These are phyloP conservation scores for Zoroaster sp. DNA, from an alignment of 53 echinoderm and acorn worm species.

Conservation along the genomic window DNA sequence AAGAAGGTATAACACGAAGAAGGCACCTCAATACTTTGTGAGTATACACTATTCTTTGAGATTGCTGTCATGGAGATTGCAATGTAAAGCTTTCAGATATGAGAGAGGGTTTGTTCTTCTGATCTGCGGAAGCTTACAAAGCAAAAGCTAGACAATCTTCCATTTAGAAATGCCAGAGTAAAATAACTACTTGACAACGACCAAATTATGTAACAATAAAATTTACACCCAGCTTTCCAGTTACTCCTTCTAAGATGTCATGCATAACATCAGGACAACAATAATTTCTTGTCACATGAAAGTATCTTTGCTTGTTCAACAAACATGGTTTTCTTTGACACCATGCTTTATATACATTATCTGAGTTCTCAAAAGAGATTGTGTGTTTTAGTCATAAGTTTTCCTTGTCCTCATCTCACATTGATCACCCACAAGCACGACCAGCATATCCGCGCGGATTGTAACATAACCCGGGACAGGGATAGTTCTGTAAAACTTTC, in stretches of 20 bases:
- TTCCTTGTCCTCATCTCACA: slow-evolving; percentile 14
- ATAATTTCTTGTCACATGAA: slow-evolving; percentile 44
- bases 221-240: slow-evolving; percentile 19
- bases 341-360: slow-evolving; percentile 32
- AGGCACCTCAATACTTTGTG: slow-evolving; percentile 57
- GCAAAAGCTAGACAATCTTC: slow-evolving; percentile 26
- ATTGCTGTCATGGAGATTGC: slow-evolving; percentile 29
- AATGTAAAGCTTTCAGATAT: slow-evolving; percentile 8
- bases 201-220: not conserved
- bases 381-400: slow-evolving; percentile 21
- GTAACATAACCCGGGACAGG: slow-evolving; percentile 25
- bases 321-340: slow-evolving; percentile 23
- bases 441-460: not conserved
- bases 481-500: slow-evolving; percentile 48
- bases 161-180: not conserved
- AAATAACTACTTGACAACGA: not conserved
- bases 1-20: not conserved
- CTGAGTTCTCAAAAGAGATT: not conserved
- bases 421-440: slow-evolving; percentile 2
- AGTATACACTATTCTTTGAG: slow-evolving; percentile 27
- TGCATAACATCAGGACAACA: slow-evolving; percentile 64
- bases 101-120: slow-evolving; percentile 35
- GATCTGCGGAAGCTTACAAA: slow-evolving; percentile 30
- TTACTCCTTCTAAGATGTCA: slow-evolving; percentile 60
- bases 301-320: slow-evolving; percentile 43